Evolutionary conservation across 2,113 vertebrate species (phyloP).

Genomic region (Zingel zingel): DNA sequence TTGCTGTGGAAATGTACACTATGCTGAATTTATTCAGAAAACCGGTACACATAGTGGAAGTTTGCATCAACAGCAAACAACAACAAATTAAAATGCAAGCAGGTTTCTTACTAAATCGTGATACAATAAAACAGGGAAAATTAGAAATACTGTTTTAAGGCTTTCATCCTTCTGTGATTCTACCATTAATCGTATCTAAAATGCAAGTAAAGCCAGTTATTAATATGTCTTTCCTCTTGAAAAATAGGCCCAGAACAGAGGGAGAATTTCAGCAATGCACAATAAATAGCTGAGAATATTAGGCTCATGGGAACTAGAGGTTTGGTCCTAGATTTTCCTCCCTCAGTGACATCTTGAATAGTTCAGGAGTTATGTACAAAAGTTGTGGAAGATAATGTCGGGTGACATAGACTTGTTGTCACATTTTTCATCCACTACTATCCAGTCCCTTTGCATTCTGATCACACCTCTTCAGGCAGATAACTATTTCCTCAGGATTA

Average conservation of each 20-base stretch:
- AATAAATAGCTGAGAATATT: constrained; percentile 74
- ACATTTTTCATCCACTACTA: constrained; percentile 68
- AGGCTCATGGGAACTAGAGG: constrained; percentile 55
- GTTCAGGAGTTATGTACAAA: constrained; percentile 72
- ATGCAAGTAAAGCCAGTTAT: constrained; percentile 55
- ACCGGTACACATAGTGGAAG: neutral
- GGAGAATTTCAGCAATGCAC: constrained; percentile 62
- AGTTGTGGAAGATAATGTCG: constrained; percentile 71
- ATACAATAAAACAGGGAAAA: constrained; percentile 14
- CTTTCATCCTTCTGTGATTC: constrained; percentile 2
- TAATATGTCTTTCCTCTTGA: constrained; percentile 49
- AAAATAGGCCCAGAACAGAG: constrained; percentile 35
- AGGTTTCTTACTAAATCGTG: neutral
- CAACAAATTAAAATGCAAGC: constrained; percentile 23
- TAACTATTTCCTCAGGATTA: constrained; percentile 77
- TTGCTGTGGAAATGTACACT: constrained; percentile 5
- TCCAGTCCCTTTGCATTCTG: constrained; percentile 64
- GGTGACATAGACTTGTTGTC: constrained; percentile 66
- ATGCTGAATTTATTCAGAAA: constrained; percentile 7
- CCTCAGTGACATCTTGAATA: constrained; percentile 57
- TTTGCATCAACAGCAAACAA: neutral
- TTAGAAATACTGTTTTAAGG: constrained; percentile 25
- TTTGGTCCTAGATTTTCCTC: constrained; percentile 62
- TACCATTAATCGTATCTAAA: constrained; percentile 42
- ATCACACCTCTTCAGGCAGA: constrained; percentile 69